Evolutionary conservation across 2,113 vertebrate species (phyloP), one percentile per base, ranked within the genome.

Genomic region (Oriolus oriolus): DNA sequence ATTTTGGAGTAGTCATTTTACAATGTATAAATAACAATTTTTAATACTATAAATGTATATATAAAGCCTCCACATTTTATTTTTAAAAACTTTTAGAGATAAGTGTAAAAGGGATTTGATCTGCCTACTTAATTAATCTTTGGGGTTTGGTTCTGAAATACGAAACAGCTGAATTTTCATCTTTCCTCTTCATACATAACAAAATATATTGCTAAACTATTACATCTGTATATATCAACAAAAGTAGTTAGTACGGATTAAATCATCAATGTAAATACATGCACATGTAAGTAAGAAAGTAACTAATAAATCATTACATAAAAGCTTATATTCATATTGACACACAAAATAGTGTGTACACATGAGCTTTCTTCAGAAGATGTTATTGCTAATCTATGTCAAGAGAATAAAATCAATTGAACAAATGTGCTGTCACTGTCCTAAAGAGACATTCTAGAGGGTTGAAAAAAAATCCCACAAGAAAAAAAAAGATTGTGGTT

Each of bases 401-500:
- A 59, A 61, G 17, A 47, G 33, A 73, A 63, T 42, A 90, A 75
- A 79, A 12, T 9, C 16, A 56, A 30, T 18, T 63, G 6, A 78
- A 59, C 19, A 69, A 61, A 81, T 16, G 8, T 19, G 11, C 21
- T 77, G 9, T 47, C 30, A 60, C 9, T 80, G 18, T 76, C 84
- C 15, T 87, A 77, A 69, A 82, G 5, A 60, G 19, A 17, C 7
- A 44, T 64, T 71, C 4, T 60, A 18, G 52, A 28, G 3, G 28
- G 5, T 2, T 66, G 10, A 14, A 20, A 28, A 49, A 54, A 26
- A 50, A 23, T 23, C 8, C 27, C 39, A 44, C 4, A 65, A 54
- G 8, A 37, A 28, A n/a, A 52, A 30, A 26, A 57, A 59, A 16
- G 0, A 4, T 9, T 64, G 5, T 35, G 4, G 3, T 20, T 45